Evolutionary conservation across 2,888 invertebrate genomes (phyloP).

Genomic region (Odontocolon sp.): DNA sequence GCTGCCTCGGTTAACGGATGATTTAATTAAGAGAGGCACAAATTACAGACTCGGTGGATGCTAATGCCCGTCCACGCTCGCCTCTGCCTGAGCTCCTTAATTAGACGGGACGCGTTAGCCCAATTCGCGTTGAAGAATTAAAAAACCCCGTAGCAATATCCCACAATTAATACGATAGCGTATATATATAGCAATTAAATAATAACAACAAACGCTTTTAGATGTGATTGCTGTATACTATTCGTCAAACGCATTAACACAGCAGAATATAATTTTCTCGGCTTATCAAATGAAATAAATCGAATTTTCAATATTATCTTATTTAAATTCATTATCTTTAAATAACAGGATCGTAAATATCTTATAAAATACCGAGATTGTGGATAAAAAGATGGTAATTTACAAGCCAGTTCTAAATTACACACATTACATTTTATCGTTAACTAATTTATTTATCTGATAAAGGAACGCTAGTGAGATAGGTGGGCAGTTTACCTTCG

Average conservation of each 20-base stretch:
- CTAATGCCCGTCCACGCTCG: slow-evolving; percentile 78
- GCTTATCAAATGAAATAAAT: too few relatives aligned
- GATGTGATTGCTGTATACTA: too few relatives aligned
- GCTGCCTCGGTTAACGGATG: slow-evolving; percentile 79
- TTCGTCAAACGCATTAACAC: too few relatives aligned
- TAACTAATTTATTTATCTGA: slow-evolving; percentile 59
- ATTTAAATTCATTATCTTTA: too few relatives aligned
- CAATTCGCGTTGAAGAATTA: slow-evolving; percentile 76
- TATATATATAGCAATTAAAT: slow-evolving; percentile 50
- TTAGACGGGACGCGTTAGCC: slow-evolving; percentile 72
- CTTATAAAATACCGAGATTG: not conserved
- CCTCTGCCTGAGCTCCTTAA: slow-evolving; percentile 77
- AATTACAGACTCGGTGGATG: slow-evolving; percentile 80
- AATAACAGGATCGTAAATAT: too few relatives aligned
- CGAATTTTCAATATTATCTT: too few relatives aligned
- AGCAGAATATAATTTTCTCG: too few relatives aligned
- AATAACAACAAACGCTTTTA: slow-evolving; percentile 38
- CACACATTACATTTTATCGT: slow-evolving; percentile 16
- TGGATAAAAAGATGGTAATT: not conserved
- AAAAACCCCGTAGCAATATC: slow-evolving; percentile 47
- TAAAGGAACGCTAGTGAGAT: not conserved
- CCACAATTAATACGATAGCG: slow-evolving; percentile 32
- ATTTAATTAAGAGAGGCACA: slow-evolving; percentile 81
- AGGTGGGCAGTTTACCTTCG: slow-evolving; percentile 40
- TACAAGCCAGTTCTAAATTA: not conserved